These are phyloP conservation scores for Cherax destructor DNA, from an alignment of 1,140 invertebrate genomes.

Conservation along the genomic window DNA sequence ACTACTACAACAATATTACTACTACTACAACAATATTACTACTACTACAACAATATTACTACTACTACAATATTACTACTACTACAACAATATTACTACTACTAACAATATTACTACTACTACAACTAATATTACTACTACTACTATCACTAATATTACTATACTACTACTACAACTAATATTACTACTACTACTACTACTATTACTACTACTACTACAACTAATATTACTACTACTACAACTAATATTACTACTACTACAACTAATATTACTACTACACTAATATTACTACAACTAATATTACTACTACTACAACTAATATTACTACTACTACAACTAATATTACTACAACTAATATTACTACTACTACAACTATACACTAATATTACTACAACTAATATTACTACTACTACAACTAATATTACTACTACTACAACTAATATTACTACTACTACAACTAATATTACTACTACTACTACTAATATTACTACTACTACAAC, in stretches of 20 bases:
- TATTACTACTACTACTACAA: not conserved
- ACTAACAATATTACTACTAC: not conserved
- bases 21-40: too few relatives aligned
- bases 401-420: not conserved
- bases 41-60: too few relatives aligned
- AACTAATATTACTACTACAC: too few relatives aligned
- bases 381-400: not conserved
- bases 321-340: not conserved
- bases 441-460: not conserved
- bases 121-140: not conserved
- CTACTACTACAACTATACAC: too few relatives aligned
- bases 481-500: too few relatives aligned
- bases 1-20: too few relatives aligned
- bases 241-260: not conserved
- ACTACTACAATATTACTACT: too few relatives aligned
- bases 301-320: not conserved
- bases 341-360: conserved; percentile 7
- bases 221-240: not conserved
- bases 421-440: not conserved
- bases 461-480: too few relatives aligned
- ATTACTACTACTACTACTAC: not conserved
- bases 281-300: not conserved
- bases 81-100: too few relatives aligned
- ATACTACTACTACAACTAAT: too few relatives aligned
- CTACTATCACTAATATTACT: not conserved